These are phyloP conservation scores for Euthynnus affinis DNA, from an alignment of 2,797 vertebrate genomes.

Conservation along the genomic window DNA sequence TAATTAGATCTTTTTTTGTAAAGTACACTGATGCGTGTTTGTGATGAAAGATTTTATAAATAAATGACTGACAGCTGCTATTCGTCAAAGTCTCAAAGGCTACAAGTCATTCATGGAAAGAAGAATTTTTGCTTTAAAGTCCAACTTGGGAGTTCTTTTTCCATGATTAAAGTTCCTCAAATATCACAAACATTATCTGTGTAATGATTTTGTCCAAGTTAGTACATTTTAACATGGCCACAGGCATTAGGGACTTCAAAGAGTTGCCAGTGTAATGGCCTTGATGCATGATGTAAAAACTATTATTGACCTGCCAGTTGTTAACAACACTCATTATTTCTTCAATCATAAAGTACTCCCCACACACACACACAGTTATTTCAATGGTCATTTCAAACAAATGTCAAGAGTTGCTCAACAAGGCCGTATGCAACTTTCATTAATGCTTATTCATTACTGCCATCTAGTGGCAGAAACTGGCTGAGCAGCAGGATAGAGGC, in stretches of 20 bases:
- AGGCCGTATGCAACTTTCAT: not conserved
- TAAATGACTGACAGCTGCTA: slow-evolving; percentile 50
- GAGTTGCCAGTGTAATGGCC: slow-evolving; percentile 36
- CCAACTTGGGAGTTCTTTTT: slow-evolving; percentile 58
- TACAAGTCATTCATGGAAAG: slow-evolving; percentile 36
- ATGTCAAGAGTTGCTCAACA: slow-evolving; percentile 14
- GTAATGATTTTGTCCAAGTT: slow-evolving; percentile 35
- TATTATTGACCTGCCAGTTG: slow-evolving; percentile 38
- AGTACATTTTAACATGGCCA: slow-evolving; percentile 40
- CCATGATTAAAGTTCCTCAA: slow-evolving; percentile 48
- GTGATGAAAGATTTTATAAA: slow-evolving; percentile 50
- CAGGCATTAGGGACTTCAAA: slow-evolving; percentile 54
- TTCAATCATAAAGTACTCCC: slow-evolving; percentile 34
- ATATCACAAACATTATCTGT: slow-evolving; percentile 48
- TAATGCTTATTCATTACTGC: slow-evolving; percentile 69
- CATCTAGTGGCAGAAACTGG: slow-evolving; percentile 81
- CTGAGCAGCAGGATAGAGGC: slow-evolving; percentile 9
- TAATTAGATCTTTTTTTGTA: slow-evolving; percentile 30
- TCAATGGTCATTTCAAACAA: slow-evolving; percentile 35
- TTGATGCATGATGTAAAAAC: slow-evolving; percentile 44
- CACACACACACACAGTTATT: slow-evolving; percentile 14
- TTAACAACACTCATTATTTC: slow-evolving; percentile 29
- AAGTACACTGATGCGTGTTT: slow-evolving; percentile 31
- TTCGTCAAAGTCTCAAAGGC: slow-evolving; percentile 51
- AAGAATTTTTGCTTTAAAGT: slow-evolving; percentile 34